phyloP scores from a whole-genome alignment of 2,888 invertebrate species.

The Pristionchus mayeri region DNA sequence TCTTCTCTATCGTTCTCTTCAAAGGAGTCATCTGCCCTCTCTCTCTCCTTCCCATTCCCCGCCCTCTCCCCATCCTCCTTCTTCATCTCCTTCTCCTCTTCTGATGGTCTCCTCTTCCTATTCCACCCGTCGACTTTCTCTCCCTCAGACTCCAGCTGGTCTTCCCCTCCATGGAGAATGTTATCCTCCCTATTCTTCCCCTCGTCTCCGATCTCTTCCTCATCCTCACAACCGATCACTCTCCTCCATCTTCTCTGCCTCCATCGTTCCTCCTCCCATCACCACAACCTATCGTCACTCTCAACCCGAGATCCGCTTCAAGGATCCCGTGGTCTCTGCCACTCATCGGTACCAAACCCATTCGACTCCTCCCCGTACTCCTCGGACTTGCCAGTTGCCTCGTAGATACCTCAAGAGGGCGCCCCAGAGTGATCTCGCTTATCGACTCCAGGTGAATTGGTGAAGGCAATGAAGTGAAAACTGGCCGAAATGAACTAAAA shows the following conservation, averaged over 20 bases:
- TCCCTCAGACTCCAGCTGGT: constrained; percentile 35
- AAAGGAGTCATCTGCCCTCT: not conserved
- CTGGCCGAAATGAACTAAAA: too few species aligned
- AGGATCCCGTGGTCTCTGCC: not conserved
- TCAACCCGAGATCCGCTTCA: constrained; percentile 32
- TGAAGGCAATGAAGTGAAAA: not conserved
- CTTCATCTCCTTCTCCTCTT: not conserved
- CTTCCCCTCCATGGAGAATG: constrained; percentile 24
- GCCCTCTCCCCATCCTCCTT: not conserved
- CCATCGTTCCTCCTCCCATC: not conserved
- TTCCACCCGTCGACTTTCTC: constrained; percentile 36
- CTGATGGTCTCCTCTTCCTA: not conserved
- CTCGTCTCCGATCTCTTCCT: not conserved
- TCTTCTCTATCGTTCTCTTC: not conserved
- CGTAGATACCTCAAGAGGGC: constrained; percentile 58
- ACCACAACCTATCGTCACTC: constrained; percentile 23
- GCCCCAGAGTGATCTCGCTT: constrained; percentile 63
- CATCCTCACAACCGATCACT: constrained; percentile 35
- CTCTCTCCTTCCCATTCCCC: not conserved
- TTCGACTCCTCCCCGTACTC: constrained; percentile 21
- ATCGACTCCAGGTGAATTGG: constrained; percentile 61
- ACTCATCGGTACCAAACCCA: constrained; percentile 36
- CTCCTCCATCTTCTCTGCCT: constrained; percentile 24
- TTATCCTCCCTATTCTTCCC: not conserved
- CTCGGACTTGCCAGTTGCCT: not conserved